Evolutionary conservation across 1,140 invertebrate genomes (phyloP).

Genomic region (Adelges cooleyi): DNA sequence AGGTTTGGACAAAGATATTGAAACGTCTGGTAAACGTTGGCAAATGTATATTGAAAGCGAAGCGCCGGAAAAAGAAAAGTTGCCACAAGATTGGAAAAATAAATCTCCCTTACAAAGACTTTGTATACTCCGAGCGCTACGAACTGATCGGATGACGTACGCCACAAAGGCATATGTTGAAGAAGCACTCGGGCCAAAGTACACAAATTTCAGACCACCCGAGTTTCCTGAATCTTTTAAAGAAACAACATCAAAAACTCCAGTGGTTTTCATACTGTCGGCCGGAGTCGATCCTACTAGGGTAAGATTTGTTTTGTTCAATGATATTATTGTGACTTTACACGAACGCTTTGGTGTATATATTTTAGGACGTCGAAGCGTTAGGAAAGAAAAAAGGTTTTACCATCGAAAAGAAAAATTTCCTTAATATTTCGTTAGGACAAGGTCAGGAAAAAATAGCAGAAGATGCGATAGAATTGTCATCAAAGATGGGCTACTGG

Average conservation of each 20-base stretch:
- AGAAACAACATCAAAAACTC: constrained; percentile 71
- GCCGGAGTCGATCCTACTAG: constrained; percentile 89
- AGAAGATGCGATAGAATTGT: constrained; percentile 69
- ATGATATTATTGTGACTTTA: background rate
- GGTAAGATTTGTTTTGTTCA: constrained; percentile 36
- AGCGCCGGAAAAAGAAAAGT: constrained; percentile 82
- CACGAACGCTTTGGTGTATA: background rate
- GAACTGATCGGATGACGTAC: constrained; percentile 83
- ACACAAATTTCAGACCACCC: constrained; percentile 60
- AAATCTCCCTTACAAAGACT: constrained; percentile 75
- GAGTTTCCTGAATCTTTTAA: constrained; percentile 76
- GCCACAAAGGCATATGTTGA: constrained; percentile 50
- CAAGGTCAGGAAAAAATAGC: constrained; percentile 90
- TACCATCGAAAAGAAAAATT: constrained; percentile 65
- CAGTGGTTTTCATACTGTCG: constrained; percentile 89
- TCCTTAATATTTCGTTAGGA: constrained; percentile 86
- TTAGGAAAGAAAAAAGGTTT: constrained; percentile 69
- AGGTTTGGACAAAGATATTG: constrained; percentile 83
- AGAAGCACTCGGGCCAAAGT: constrained; percentile 76
- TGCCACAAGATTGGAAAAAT: constrained; percentile 94
- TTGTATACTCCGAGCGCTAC: constrained; percentile 68
- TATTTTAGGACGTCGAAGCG: constrained; percentile 58
- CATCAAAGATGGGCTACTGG: constrained; percentile 75
- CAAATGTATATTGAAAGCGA: constrained; percentile 85
- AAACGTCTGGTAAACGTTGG: constrained; percentile 82